phyloP scores from a whole-genome alignment of 2,797 vertebrate genomes.

The Threskiornis aethiopicus region DNA sequence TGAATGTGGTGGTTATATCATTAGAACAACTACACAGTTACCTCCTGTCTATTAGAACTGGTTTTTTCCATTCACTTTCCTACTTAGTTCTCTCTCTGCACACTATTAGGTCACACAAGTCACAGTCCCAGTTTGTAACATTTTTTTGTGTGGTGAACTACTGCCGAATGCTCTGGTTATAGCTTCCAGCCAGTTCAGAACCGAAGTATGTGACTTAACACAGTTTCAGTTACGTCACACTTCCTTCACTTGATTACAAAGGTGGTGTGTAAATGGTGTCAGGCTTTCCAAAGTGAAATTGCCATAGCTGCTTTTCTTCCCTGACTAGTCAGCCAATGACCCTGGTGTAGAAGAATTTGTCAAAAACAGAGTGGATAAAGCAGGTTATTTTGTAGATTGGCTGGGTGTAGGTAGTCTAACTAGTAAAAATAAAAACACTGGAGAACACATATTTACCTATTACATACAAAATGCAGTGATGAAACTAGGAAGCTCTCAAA shows the following conservation, averaged over 20 bases:
- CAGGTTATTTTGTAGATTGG: not conserved
- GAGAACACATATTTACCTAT: not conserved
- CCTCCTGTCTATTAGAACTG: not conserved
- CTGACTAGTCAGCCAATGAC: not conserved
- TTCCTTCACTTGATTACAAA: too few relatives aligned
- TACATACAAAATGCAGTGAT: not conserved
- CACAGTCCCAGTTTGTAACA: not conserved
- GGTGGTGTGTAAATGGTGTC: too few relatives aligned
- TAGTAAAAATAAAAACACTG: not conserved
- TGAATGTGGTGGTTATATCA: fast-evolving
- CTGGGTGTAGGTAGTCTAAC: not conserved
- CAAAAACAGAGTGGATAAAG: not conserved
- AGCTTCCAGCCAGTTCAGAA: not conserved
- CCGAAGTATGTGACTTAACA: not conserved
- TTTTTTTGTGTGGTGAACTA: too few relatives aligned
- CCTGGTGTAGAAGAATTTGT: not conserved
- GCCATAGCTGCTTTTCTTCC: not conserved
- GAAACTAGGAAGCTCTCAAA: not conserved
- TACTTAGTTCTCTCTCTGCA: not conserved
- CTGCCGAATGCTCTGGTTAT: not conserved
- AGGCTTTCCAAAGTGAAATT: not conserved
- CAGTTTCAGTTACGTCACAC: not conserved
- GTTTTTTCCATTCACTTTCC: not conserved
- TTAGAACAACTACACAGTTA: not conserved
- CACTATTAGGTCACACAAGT: fast-evolving